Percentiles rank a stretch among this genome's conserved stretches.
These are phyloP conservation scores for Chrysocyon brachyurus DNA, from an alignment of 2,797 vertebrate species.

Conservation along the genomic window DNA sequence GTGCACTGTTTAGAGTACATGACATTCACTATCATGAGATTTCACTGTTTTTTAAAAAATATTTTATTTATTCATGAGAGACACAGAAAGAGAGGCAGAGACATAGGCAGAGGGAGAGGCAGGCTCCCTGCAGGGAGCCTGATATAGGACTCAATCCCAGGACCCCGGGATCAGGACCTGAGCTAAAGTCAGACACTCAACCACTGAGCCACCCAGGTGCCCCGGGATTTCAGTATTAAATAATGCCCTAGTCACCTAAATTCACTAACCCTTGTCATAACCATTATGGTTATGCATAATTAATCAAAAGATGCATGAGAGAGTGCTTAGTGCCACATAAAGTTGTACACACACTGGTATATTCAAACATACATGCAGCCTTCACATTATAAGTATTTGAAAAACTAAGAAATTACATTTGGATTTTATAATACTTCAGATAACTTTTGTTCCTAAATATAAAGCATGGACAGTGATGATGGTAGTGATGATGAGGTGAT, in stretches of 20 bases:
- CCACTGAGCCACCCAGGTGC: too few species aligned
- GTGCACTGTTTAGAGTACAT: background rate
- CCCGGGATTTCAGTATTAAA: background rate
- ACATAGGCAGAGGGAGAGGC: too few species aligned
- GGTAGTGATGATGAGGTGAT: background rate
- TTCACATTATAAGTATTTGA: background rate
- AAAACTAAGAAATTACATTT: slow-evolving; percentile 15
- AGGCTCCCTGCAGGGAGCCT: too few species aligned
- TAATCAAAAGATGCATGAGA: background rate
- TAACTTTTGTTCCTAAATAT: slow-evolving; percentile 42
- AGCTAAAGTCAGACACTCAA: too few species aligned
- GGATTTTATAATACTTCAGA: background rate
- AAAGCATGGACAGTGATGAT: background rate
- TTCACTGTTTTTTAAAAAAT: too few species aligned
- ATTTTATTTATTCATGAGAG: too few species aligned
- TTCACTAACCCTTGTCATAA: background rate
- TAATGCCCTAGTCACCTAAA: background rate
- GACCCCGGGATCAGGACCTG: too few species aligned
- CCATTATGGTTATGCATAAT: background rate
- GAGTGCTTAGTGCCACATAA: background rate
- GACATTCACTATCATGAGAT: background rate
- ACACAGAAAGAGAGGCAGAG: too few species aligned
- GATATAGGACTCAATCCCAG: too few species aligned
- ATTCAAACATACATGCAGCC: background rate
- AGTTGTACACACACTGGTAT: background rate